phyloP scores from a whole-genome alignment of 2,113 vertebrate species.

The Vulpes ferrilata region DNA sequence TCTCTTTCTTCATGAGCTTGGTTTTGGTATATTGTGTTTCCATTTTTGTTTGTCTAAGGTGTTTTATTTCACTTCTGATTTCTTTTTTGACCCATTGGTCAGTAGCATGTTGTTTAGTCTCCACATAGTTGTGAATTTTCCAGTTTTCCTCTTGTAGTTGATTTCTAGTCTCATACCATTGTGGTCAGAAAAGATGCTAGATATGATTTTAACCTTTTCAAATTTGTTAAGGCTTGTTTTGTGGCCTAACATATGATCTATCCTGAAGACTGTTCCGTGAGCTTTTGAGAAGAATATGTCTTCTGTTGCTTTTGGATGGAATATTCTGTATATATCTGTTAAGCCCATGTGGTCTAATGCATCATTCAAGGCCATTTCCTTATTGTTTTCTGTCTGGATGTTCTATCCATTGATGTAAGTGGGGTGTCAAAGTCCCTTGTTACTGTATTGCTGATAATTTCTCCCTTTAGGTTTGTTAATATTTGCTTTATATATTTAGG shows the following conservation, averaged over 20 bases:
- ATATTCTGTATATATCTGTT: neutral
- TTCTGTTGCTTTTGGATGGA: neutral
- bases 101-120: neutral
- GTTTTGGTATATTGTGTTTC: neutral
- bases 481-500: neutral
- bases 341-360: neutral
- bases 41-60: neutral
- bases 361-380: neutral
- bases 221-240: neutral
- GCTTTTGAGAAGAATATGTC: neutral
- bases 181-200: neutral
- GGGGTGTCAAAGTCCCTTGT: neutral
- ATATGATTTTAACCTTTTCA: neutral
- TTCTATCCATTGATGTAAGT: neutral
- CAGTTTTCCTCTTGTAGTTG: neutral
- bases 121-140: neutral
- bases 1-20: neutral
- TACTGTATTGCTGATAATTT: neutral
- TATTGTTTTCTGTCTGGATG: neutral
- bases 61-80: neutral
- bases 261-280: neutral
- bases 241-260: neutral
- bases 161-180: neutral
- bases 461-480: neutral
- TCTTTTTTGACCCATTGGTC: neutral